A percentile compares a stretch with the other conserved stretches of the same genome.
Evolutionary conservation across 92 coral and sea anemone genomes (phyloP).

Genomic region (Umimayanthus chanpuru): DNA sequence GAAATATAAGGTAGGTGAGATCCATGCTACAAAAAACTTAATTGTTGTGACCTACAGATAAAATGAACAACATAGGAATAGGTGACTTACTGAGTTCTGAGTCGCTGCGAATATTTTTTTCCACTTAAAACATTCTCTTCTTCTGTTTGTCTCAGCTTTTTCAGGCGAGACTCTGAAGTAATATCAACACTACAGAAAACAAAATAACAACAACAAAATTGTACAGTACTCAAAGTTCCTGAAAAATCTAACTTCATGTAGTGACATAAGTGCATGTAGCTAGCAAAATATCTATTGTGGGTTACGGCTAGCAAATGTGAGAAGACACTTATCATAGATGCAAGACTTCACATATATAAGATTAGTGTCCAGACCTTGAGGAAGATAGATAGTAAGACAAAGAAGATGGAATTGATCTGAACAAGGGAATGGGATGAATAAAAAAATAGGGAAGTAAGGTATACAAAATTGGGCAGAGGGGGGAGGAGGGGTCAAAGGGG

Average conservation of each 20-base stretch:
- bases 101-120: constrained; percentile 73
- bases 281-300: too few relatives aligned
- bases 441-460: neutral
- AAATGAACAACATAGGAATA: too few relatives aligned
- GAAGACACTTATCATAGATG: too few relatives aligned
- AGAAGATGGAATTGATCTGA: neutral
- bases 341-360: too few relatives aligned
- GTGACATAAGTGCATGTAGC: neutral
- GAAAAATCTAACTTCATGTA: neutral
- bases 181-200: constrained; percentile 70
- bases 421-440: neutral
- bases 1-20: too few relatives aligned
- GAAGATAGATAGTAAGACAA: neutral
- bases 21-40: too few relatives aligned
- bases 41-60: too few relatives aligned
- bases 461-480: neutral
- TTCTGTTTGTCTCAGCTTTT: constrained; percentile 80
- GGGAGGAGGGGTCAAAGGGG: neutral
- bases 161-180: constrained; percentile 70
- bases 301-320: too few relatives aligned
- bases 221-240: neutral
- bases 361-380: neutral
- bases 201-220: neutral
- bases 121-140: constrained; percentile 79
- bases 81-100: constrained; percentile 82